Evolutionary conservation across 2,888 invertebrate genomes (phyloP).

Genomic region (Synergus umbraculus): DNA sequence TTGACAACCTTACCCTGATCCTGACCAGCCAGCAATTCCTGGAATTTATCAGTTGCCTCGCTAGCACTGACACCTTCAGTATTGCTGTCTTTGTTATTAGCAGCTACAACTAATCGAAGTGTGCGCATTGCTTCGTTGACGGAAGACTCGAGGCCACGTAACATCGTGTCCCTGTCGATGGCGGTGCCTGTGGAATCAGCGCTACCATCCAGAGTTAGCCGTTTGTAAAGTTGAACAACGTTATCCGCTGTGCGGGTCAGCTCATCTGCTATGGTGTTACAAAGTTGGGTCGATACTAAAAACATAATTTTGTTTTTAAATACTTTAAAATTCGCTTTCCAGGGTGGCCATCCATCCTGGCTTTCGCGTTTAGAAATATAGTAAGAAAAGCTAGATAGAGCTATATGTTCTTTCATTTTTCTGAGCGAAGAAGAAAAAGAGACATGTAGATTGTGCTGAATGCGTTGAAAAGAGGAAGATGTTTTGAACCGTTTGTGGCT

Average conservation of each 20-base stretch:
- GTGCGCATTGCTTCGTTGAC: constrained; percentile 77
- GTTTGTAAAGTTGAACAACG: constrained; percentile 85
- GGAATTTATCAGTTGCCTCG: constrained; percentile 79
- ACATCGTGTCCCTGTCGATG: constrained; percentile 77
- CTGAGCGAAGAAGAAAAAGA: neutral
- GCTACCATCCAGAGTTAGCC: constrained; percentile 80
- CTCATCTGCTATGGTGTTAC: constrained; percentile 82
- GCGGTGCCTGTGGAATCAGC: constrained; percentile 68
- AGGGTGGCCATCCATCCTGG: neutral
- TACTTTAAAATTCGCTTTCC: constrained; percentile 3
- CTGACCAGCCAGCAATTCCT: constrained; percentile 76
- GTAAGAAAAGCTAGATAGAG: neutral
- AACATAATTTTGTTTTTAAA: constrained; percentile 38
- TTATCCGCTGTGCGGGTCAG: constrained; percentile 84
- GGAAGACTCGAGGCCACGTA: constrained; percentile 76
- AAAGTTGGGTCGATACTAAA: constrained; percentile 82
- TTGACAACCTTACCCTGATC: constrained; percentile 79
- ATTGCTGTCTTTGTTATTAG: constrained; percentile 59
- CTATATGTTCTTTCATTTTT: neutral
- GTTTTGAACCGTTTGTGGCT: neutral
- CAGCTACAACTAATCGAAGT: constrained; percentile 71
- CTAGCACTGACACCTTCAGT: constrained; percentile 70
- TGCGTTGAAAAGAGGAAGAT: neutral
- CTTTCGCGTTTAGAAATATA: constrained; percentile 42
- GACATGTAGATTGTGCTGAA: neutral